Evolutionary conservation across 92 coral and sea anemone genomes (phyloP).

Genomic region (Heteractis magnifica): DNA sequence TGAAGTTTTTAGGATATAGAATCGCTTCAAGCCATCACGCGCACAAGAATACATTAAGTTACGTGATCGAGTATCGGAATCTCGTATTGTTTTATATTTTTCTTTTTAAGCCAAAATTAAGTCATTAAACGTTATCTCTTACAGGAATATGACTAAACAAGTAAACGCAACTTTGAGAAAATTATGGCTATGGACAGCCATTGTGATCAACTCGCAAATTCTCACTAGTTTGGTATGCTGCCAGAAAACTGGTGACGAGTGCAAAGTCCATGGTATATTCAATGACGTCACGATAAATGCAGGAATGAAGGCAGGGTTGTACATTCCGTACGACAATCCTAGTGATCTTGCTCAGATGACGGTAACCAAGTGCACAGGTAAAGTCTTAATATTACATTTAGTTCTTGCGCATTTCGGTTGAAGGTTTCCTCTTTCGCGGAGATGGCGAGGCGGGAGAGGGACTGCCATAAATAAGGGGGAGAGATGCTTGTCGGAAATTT

Average conservation of each 20-base stretch:
- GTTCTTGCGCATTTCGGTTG: too few species aligned
- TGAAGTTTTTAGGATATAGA: too few species aligned
- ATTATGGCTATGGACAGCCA: constrained; percentile 7
- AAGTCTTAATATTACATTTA: too few species aligned
- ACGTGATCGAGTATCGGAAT: too few species aligned
- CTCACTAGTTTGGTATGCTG: constrained; percentile 18
- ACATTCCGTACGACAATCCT: constrained; percentile 60
- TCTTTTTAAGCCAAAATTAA: not conserved
- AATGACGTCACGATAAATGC: constrained; percentile 59
- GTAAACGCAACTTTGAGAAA: not conserved
- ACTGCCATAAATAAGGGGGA: too few species aligned
- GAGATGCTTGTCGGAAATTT: too few species aligned
- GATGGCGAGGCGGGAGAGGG: too few species aligned
- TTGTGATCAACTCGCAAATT: constrained; percentile 32
- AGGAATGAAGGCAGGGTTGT: constrained; percentile 63
- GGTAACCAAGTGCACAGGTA: constrained; percentile 56
- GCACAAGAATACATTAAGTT: too few species aligned
- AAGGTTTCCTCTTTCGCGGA: too few species aligned
- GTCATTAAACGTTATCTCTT: not conserved
- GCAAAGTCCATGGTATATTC: constrained; percentile 47
- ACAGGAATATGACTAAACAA: not conserved
- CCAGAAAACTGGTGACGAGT: constrained; percentile 26
- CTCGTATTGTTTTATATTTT: too few species aligned
- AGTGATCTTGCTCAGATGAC: constrained; percentile 49
- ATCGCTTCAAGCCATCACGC: too few species aligned